phyloP scores from a whole-genome alignment of 2,797 vertebrate species.

The Philypnodon macrostomus region DNA sequence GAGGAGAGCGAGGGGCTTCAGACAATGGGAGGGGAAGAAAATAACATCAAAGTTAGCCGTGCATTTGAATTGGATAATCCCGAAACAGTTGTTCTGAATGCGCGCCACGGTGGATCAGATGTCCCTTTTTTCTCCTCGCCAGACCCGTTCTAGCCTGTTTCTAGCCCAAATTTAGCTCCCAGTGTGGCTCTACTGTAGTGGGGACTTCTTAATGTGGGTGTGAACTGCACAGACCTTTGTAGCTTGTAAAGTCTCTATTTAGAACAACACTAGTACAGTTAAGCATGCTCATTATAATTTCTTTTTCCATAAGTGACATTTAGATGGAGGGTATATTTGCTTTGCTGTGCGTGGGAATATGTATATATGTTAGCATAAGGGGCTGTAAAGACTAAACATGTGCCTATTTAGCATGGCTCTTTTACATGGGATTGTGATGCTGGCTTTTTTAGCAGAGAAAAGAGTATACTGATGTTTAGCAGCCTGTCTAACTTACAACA shows the following conservation, averaged over 20 bases:
- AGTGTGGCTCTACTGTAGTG: constrained; percentile 58
- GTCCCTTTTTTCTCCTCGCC: constrained; percentile 47
- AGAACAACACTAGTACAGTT: constrained; percentile 48
- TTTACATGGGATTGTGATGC: constrained; percentile 5
- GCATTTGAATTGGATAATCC: constrained; percentile 77
- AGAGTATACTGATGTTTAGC: no score
- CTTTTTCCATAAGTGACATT: constrained; percentile 39
- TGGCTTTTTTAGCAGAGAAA: no score
- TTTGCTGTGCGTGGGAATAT: constrained; percentile 12
- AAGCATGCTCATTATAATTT: constrained; percentile 52
- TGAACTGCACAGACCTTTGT: constrained; percentile 53
- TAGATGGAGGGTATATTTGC: constrained; percentile 35
- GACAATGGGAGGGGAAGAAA: constrained; percentile 72
- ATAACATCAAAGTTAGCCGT: constrained; percentile 78
- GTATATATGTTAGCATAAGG: constrained; percentile 7
- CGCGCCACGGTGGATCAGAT: constrained; percentile 67
- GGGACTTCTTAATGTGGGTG: constrained; percentile 62
- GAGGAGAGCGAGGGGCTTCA: constrained; percentile 71
- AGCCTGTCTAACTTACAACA: no score
- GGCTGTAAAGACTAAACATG: constrained; percentile 1
- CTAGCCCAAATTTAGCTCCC: constrained; percentile 58
- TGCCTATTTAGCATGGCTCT: constrained; percentile 3
- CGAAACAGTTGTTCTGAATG: constrained; percentile 75
- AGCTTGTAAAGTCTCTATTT: constrained; percentile 60
- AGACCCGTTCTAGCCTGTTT: constrained; percentile 53